Base-by-base conservation (phyloP, 2,113 vertebrate genomes). In the Glaucomys volans region DNA sequence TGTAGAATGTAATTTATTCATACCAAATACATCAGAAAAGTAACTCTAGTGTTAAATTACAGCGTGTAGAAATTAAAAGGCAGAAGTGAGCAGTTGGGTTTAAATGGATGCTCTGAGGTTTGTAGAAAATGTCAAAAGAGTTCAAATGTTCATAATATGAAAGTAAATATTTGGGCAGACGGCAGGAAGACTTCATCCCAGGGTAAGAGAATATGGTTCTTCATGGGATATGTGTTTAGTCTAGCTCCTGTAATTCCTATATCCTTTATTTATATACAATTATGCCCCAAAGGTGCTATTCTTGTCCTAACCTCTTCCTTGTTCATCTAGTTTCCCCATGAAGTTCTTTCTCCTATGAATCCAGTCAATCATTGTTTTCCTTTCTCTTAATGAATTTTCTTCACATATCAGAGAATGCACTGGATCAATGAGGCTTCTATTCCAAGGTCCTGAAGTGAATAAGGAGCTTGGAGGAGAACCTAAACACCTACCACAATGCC, bases 111-210 rank as follows among this genome's bases (percentile, higher is more conserved):
- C 87, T 97, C 80, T 95, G 92, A 96, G 97, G 59, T 90, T 97
- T 96, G 83, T 67, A 81, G 83, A 95, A 97, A 97, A 97, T 95
- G 97, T 97, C 84, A 92, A 71, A 96, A 95, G 95, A 87, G 96
- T 95, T 98, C 95, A 95, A 82, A 82, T 92, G 87, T 95, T 96
- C 87, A 20, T 95, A 97, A 97, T 74, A 52, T 75, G 64, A 97
- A 97, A 93, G 96, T 95, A 98, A 97, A 97, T 96, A 97, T 97
- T 97, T 97, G 93, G 86, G 47, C 69, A 62, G 67, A 59, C 28
- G 79, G 44, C 42, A 95, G 66, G 80, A 96, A 97, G 92, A 72
- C 50, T 91, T 95, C 88, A 84, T 88, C 82, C 57, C 59, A 12
- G 72, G 32, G 44, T 87, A 64, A 95, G 90, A 84, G 87, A 93